phyloP scores from a whole-genome alignment of 2,113 vertebrate species.

The Megalops atlanticus region DNA sequence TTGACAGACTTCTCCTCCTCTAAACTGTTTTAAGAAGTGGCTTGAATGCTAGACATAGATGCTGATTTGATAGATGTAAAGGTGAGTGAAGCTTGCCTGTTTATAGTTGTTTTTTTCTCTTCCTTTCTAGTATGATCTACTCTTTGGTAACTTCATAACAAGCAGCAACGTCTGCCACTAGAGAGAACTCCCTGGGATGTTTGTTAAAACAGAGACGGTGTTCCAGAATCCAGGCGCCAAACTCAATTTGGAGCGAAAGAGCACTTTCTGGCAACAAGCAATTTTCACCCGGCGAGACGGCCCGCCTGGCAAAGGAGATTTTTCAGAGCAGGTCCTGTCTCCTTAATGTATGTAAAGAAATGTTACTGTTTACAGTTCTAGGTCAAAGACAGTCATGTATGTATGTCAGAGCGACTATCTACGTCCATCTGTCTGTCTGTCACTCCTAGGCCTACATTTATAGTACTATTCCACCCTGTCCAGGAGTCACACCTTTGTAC shows the following conservation, averaged over 20 bases:
- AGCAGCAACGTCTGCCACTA: conserved; percentile 32
- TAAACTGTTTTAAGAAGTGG: neutral
- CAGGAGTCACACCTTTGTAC: conserved; percentile 22
- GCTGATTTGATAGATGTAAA: neutral
- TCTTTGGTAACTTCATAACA: conserved; percentile 76
- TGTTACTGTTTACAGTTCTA: conserved; percentile 56
- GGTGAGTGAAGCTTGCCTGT: neutral
- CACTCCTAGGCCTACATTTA: conserved; percentile 64
- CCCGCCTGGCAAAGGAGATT: neutral
- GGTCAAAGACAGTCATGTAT: conserved; percentile 34
- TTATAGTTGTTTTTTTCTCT: conserved; percentile 33
- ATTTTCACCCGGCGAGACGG: neutral
- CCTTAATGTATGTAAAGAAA: conserved; percentile 51
- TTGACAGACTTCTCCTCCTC: neutral
- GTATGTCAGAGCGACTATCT: neutral
- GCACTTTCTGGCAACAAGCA: conserved; percentile 2
- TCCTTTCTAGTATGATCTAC: conserved; percentile 75
- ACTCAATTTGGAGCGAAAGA: conserved; percentile 29
- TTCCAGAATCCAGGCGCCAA: conserved; percentile 27
- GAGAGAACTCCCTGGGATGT: conserved; percentile 40
- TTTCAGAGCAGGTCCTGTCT: conserved; percentile 31
- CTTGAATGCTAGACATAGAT: neutral
- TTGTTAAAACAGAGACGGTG: conserved; percentile 31
- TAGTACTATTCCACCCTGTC: conserved; percentile 31
- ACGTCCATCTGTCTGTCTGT: conserved; percentile 36